Evolutionary conservation across 2,797 vertebrate genomes (phyloP).

Genomic region (Sebastes minor): DNA sequence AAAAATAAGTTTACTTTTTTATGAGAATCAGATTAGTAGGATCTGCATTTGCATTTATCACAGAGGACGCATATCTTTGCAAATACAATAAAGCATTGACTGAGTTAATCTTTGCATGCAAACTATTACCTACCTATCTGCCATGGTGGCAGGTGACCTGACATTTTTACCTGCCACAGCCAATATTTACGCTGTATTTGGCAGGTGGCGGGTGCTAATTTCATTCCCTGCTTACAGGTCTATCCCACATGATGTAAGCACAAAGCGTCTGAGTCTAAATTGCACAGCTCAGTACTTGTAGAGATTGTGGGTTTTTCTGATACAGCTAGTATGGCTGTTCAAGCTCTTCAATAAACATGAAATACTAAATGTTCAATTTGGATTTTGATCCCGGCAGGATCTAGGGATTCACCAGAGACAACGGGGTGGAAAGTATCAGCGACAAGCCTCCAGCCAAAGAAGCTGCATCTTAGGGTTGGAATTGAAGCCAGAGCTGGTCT

Average conservation of each 20-base stretch:
- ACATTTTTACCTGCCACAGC: too few relatives aligned
- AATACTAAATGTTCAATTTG: background rate
- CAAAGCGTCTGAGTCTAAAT: background rate
- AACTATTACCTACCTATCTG: too few relatives aligned
- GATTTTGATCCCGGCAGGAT: conserved; percentile 27
- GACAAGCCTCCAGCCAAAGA: conserved; percentile 50
- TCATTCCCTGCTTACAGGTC: too few relatives aligned
- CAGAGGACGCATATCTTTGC: too few relatives aligned
- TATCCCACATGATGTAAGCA: background rate
- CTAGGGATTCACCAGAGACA: background rate
- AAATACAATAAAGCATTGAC: too few relatives aligned
- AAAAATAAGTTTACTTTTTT: too few relatives aligned
- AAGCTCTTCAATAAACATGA: background rate
- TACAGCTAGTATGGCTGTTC: background rate
- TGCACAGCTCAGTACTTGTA: background rate
- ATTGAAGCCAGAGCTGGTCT: conserved; percentile 82
- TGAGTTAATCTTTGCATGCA: too few relatives aligned
- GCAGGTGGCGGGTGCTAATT: too few relatives aligned
- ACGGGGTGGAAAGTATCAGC: background rate
- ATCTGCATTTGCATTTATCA: too few relatives aligned
- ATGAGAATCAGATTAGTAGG: too few relatives aligned
- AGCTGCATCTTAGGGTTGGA: conserved; percentile 86
- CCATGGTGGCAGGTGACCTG: too few relatives aligned
- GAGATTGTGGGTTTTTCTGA: background rate
- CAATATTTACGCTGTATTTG: too few relatives aligned